Conservation (phyloP, 2,888 invertebrate genomes). For the Chromoteleia sp. region DNA sequence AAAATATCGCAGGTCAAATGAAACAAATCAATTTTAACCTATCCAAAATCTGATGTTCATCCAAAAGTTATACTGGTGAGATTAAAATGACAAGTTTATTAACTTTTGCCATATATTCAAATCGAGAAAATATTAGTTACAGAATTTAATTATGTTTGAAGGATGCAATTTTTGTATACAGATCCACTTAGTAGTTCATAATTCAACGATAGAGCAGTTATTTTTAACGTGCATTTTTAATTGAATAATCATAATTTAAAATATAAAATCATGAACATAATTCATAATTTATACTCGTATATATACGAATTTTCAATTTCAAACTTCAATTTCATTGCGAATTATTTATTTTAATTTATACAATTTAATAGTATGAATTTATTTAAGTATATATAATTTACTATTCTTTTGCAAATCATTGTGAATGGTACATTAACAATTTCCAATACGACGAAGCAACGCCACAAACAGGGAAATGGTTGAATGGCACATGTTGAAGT, state of each 20-base stretch:
- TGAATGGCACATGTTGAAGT: slow-evolving; percentile 9
- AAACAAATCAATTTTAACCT: slow-evolving; percentile 55
- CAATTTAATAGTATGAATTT: too few relatives aligned
- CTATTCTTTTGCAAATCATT: background rate
- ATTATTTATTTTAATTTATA: too few relatives aligned
- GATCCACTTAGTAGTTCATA: too few relatives aligned
- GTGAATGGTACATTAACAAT: background rate
- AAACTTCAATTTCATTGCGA: too few relatives aligned
- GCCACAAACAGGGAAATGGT: slow-evolving; percentile 3
- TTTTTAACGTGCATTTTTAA: too few relatives aligned
- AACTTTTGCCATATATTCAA: slow-evolving; percentile 4
- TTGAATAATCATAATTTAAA: background rate
- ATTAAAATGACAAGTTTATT: slow-evolving; percentile 24
- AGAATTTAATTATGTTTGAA: too few relatives aligned
- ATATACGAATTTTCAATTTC: too few relatives aligned
- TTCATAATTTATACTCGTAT: too few relatives aligned
- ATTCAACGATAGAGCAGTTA: too few relatives aligned
- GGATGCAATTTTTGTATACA: too few relatives aligned
- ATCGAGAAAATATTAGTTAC: too few relatives aligned
- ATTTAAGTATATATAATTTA: too few relatives aligned
- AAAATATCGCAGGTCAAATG: slow-evolving; percentile 52
- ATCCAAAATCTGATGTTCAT: slow-evolving; percentile 31
- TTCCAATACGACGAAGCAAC: background rate
- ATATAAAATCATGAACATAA: background rate
- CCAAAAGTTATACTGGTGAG: slow-evolving; percentile 32